phyloP scores from a whole-genome alignment of 2,113 vertebrate species.

The Clinocottus analis region DNA sequence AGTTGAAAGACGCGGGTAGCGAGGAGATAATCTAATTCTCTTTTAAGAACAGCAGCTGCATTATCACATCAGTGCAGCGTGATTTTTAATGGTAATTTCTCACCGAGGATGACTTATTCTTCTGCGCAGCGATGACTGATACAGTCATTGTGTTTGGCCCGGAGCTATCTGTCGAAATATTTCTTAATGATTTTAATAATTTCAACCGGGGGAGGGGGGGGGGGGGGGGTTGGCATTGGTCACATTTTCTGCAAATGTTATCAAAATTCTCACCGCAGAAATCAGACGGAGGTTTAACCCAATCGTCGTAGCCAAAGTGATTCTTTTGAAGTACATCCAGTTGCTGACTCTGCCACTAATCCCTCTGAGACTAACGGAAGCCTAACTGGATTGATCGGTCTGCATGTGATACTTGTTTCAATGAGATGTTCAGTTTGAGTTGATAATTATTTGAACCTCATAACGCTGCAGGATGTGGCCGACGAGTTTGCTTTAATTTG shows the following conservation, averaged over 20 bases:
- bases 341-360: constrained; percentile 47
- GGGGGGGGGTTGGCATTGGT: constrained; percentile 2
- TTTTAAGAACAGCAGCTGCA: constrained; percentile 32
- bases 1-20: constrained; percentile 16
- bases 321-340: constrained; percentile 68
- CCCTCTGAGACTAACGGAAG: constrained; percentile 30
- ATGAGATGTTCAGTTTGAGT: constrained; percentile 32
- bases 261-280: constrained; percentile 42
- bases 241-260: constrained; percentile 10
- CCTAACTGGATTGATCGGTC: constrained; percentile 51
- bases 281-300: constrained; percentile 51
- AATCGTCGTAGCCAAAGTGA: constrained; percentile 33
- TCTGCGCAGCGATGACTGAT: constrained; percentile 15
- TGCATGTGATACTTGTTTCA: constrained; percentile 37
- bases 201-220: neutral
- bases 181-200: constrained; percentile 35
- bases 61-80: constrained; percentile 17
- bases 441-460: constrained; percentile 51
- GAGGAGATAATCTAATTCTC: constrained; percentile 45
- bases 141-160: constrained; percentile 7
- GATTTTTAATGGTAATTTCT: constrained; percentile 27
- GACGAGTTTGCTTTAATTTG: constrained; percentile 39
- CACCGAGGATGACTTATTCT: constrained; percentile 1
- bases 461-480: constrained; percentile 18
- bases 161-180: constrained; percentile 27